These are phyloP conservation scores for Ectobius pallidus DNA, from an alignment of 2,888 invertebrate genomes.

Conservation along the genomic window DNA sequence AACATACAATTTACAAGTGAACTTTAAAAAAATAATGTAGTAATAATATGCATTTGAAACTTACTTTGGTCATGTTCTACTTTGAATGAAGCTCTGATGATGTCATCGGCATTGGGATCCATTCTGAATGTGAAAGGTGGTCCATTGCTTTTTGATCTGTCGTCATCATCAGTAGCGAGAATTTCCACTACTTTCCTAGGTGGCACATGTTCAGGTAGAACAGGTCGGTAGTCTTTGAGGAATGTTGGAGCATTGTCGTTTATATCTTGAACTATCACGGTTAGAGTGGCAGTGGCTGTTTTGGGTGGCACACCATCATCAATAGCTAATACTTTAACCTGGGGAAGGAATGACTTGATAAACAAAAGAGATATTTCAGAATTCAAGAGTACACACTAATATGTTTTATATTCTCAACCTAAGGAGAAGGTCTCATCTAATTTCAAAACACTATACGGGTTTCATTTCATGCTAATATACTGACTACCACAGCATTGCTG, in stretches of 20 bases:
- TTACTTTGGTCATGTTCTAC: slow-evolving; percentile 95
- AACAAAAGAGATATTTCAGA: no score
- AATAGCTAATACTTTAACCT: slow-evolving; percentile 92
- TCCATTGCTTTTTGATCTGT: slow-evolving; percentile 91
- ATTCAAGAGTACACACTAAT: no score
- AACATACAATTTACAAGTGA: no score
- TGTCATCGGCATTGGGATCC: slow-evolving; percentile 92
- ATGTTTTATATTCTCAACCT: no score
- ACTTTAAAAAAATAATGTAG: no score
- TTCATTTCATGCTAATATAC: no score
- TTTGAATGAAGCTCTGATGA: slow-evolving; percentile 92
- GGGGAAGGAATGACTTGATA: no score
- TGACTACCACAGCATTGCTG: no score
- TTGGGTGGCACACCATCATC: slow-evolving; percentile 93
- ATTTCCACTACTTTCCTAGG: slow-evolving; percentile 93
- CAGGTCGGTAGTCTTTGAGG: slow-evolving; percentile 89
- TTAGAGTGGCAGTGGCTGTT: slow-evolving; percentile 91
- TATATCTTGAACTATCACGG: slow-evolving; percentile 93
- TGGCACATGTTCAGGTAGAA: slow-evolving; percentile 90
- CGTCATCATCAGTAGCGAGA: slow-evolving; percentile 91
- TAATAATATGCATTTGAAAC: no score
- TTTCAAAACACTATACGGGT: no score
- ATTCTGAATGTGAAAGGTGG: slow-evolving; percentile 95
- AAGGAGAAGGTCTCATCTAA: no score
- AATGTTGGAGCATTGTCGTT: slow-evolving; percentile 95